Base-by-base conservation (phyloP, 1,140 invertebrate species). In the Drosophila lacertosa region DNA sequence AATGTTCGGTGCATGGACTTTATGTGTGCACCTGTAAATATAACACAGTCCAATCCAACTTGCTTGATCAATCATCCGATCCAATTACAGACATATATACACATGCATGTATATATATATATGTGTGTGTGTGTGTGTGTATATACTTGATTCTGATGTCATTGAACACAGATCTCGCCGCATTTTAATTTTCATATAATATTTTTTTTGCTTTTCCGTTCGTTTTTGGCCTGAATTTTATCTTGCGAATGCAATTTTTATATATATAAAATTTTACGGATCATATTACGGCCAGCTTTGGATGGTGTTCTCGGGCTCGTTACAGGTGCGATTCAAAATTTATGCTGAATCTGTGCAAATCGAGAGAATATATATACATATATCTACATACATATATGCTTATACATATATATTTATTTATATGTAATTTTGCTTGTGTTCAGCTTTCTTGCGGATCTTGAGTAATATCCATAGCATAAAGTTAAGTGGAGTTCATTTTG, bases 281-380 rank as follows among this genome's bases (percentile, higher is more conserved):
- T 68, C 59, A 55, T 40, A 64, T 69, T 55, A 69, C 66, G 55
- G 59, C 47, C 58, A 48, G 32, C 40, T 15, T 29, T 68, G 48
- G 65, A 62, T 68, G 48, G 22, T n/a, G n/a, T 22, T 33, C 47
- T 60, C 35, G 35, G 22, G 22, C 16, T 32, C 48, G 33, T 18
- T 51, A 18, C 13, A 9, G 9, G 48, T 33, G 16, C 18, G 26
- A 16, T n/a, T 13, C 53, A 2, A 62, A 69, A 62, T 63, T 55
- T 42, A n/a, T n/a, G 66, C 66, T 69, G 66, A 69, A 50, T 64
- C 66, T 69, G 66, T 69, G 59, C 50, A 69, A 69, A 69, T 69
- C 59, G 59, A 64, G 40, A 54, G 35, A 54, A 40, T 13, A n/a
- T 20, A 4, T 35, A 42, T 18, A 42, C 18, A 11, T 2, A 50